Percentiles rank a stretch among this genome's conserved stretches.
These are phyloP conservation scores for Drosophila punjabiensis DNA, from an alignment of 1,140 invertebrate species.

Conservation along the genomic window DNA sequence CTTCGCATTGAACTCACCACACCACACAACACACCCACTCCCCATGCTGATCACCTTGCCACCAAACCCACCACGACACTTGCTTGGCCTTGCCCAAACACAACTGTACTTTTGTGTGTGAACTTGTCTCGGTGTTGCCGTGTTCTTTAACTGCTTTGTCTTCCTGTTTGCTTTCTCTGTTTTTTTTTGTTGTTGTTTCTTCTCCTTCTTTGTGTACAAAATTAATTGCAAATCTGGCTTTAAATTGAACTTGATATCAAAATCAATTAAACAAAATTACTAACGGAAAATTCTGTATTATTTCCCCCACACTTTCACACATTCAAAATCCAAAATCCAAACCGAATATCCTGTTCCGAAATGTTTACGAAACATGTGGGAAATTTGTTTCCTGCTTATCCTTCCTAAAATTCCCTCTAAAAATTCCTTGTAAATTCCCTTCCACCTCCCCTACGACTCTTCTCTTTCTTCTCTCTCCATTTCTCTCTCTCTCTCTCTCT, in stretches of 20 bases:
- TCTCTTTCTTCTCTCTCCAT: conserved; percentile 48
- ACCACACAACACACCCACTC: conserved; percentile 17
- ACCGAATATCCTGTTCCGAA: conserved; percentile 4
- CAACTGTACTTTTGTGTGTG: conserved; percentile 16
- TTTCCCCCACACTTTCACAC: conserved; percentile 18
- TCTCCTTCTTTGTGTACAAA: conserved; percentile 32
- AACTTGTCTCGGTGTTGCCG: background rate
- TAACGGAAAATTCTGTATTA: conserved; percentile 77
- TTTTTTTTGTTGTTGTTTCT: conserved; percentile 11
- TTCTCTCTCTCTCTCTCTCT: conserved; percentile 47
- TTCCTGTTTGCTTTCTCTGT: conserved; percentile 13
- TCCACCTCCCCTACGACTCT: conserved; percentile 14
- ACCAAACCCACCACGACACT: conserved; percentile 16
- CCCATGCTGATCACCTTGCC: conserved; percentile 2
- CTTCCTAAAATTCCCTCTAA: background rate
- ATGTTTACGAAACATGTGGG: background rate
- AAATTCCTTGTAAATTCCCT: background rate
- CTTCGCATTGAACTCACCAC: conserved; percentile 55
- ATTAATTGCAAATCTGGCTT: conserved; percentile 62
- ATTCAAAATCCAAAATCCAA: conserved; percentile 13
- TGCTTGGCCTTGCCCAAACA: conserved; percentile 12
- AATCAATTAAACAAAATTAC: conserved; percentile 65
- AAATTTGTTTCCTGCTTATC: background rate
- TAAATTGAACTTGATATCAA: conserved; percentile 30
- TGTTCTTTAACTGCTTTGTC: conserved; percentile 9